Evolutionary conservation across 2,797 vertebrate genomes (phyloP).

Genomic region (Pelobates cultripes): DNA sequence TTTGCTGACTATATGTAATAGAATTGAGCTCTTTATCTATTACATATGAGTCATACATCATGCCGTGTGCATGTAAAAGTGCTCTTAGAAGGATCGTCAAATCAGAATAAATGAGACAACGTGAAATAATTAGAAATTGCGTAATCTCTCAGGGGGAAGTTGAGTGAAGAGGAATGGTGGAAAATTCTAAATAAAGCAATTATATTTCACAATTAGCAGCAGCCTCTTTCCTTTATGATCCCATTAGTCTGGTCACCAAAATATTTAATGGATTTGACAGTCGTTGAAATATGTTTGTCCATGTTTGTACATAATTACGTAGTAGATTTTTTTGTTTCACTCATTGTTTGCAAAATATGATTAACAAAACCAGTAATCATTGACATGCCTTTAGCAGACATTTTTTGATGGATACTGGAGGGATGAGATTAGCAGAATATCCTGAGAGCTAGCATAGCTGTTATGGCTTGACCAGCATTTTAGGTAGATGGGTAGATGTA

Average conservation of each 20-base stretch:
- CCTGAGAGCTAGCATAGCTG: too few relatives aligned
- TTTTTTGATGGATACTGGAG: too few relatives aligned
- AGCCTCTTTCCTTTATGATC: neutral
- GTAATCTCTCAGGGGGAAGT: slow-evolving; percentile 11
- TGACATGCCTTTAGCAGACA: neutral
- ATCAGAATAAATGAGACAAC: slow-evolving; percentile 9
- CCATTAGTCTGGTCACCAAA: neutral
- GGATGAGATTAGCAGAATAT: too few relatives aligned
- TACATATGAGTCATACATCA: slow-evolving; percentile 38
- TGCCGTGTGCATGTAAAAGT: slow-evolving; percentile 12
- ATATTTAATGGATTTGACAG: neutral
- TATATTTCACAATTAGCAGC: neutral
- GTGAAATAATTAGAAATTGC: slow-evolving; percentile 15
- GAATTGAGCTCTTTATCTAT: slow-evolving; percentile 15
- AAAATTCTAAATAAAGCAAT: neutral
- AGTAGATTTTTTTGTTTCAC: too few relatives aligned
- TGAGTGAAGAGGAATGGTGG: slow-evolving; percentile 1
- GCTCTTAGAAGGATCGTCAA: slow-evolving; percentile 20
- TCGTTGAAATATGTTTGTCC: too few relatives aligned
- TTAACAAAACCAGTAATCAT: neutral
- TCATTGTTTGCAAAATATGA: too few relatives aligned
- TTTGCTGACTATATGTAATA: neutral
- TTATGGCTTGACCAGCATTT: too few relatives aligned
- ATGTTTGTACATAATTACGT: too few relatives aligned
- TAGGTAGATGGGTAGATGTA: too few relatives aligned